Percentiles rank a stretch among this genome's conserved stretches.
Evolutionary conservation across 2,888 invertebrate species (phyloP).

Genomic region (Parnassius smintheus): DNA sequence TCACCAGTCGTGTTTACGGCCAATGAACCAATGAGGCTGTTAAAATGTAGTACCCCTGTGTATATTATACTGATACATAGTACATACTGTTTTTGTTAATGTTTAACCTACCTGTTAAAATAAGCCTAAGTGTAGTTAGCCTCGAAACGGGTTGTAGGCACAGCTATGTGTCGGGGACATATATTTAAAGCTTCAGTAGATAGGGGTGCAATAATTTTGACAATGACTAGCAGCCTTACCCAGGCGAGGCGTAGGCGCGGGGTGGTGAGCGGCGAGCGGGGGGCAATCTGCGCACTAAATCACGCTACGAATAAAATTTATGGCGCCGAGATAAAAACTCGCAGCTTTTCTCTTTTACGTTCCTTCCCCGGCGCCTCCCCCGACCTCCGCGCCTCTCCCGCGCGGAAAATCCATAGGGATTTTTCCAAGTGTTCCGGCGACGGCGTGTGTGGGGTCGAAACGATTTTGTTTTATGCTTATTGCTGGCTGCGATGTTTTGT

Average conservation of each 20-base stretch:
- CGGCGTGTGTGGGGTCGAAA: slow-evolving; percentile 78
- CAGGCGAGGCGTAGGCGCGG: slow-evolving; percentile 78
- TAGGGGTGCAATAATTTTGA: slow-evolving; percentile 82
- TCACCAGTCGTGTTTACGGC: no score
- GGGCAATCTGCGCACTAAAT: slow-evolving; percentile 82
- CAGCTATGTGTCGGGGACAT: slow-evolving; percentile 76
- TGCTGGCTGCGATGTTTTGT: slow-evolving; percentile 77
- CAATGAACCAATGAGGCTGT: no score
- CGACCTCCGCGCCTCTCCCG: slow-evolving; percentile 61
- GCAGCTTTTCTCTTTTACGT: slow-evolving; percentile 83
- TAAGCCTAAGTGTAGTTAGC: slow-evolving; percentile 44
- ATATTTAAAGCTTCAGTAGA: slow-evolving; percentile 81
- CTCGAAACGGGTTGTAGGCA: slow-evolving; percentile 68
- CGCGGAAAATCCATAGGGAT: slow-evolving; percentile 80
- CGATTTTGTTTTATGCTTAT: slow-evolving; percentile 81
- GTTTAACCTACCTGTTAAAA: slow-evolving; percentile 47
- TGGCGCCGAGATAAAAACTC: slow-evolving; percentile 83
- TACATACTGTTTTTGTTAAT: no score
- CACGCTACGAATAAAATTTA: slow-evolving; percentile 83
- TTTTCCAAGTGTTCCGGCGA: slow-evolving; percentile 80
- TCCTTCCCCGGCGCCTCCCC: slow-evolving; percentile 63
- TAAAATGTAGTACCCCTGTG: no score
- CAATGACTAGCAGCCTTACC: slow-evolving; percentile 81
- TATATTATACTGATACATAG: no score
- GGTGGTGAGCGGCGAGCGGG: slow-evolving; percentile 64